These are phyloP conservation scores for Prenolepis imparis DNA, from an alignment of 2,888 invertebrate genomes.

Conservation along the genomic window DNA sequence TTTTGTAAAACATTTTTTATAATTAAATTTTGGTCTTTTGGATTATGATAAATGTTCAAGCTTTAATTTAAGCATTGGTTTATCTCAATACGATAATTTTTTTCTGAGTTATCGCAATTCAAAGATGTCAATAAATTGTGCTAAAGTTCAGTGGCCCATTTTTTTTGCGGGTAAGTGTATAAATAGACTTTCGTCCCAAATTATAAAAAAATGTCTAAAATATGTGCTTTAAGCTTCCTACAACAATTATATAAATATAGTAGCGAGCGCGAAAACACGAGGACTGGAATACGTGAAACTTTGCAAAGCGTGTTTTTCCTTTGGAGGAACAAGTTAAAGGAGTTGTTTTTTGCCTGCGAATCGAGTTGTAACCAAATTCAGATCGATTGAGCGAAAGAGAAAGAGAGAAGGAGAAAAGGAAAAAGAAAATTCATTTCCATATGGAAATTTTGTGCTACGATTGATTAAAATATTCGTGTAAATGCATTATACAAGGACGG, in stretches of 20 bases:
- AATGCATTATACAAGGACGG: constrained; percentile 64
- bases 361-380: constrained; percentile 38
- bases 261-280: neutral
- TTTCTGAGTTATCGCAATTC: too few relatives aligned
- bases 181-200: neutral
- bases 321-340: neutral
- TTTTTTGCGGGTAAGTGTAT: too few relatives aligned
- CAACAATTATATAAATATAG: constrained; percentile 22
- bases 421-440: constrained; percentile 57
- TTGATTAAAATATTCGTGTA: constrained; percentile 73
- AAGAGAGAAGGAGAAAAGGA: neutral
- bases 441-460: constrained; percentile 54
- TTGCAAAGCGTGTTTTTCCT: neutral
- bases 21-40: too few relatives aligned
- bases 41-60: too few relatives aligned
- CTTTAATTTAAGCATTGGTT: too few relatives aligned
- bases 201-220: neutral
- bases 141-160: too few relatives aligned
- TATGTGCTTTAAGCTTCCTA: neutral
- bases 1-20: too few relatives aligned
- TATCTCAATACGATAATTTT: too few relatives aligned
- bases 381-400: constrained; percentile 31
- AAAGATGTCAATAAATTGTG: too few relatives aligned
- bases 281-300: constrained; percentile 2
- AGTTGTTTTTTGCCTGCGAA: constrained; percentile 24